phyloP scores from a whole-genome alignment of 2,113 vertebrate genomes.

The Mionectes macconnelli region DNA sequence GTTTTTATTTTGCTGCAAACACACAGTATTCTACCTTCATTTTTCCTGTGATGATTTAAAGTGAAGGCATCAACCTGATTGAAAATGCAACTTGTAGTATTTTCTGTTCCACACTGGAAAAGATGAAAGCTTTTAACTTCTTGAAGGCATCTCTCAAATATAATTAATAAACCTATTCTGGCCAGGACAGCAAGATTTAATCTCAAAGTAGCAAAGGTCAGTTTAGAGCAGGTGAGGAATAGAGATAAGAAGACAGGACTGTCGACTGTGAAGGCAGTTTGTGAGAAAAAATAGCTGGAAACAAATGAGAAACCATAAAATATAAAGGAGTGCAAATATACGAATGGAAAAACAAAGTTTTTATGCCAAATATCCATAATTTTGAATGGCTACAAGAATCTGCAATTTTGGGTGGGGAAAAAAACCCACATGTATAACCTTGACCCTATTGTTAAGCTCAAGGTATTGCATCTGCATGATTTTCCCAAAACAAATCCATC shows the following conservation, averaged over 20 bases:
- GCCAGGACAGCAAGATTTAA: constrained; percentile 19
- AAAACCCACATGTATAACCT: background rate
- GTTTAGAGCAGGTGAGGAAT: background rate
- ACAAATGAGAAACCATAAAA: constrained; percentile 1
- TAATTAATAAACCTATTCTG: constrained; percentile 5
- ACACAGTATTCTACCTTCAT: background rate
- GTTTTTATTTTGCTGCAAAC: background rate
- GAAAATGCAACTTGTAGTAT: background rate
- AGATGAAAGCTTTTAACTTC: constrained; percentile 1
- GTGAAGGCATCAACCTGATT: background rate
- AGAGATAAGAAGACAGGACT: background rate
- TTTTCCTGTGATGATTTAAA: background rate
- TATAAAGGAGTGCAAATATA: background rate
- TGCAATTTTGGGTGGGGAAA: background rate
- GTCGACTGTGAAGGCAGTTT: background rate
- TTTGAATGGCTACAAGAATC: background rate
- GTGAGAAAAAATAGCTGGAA: background rate
- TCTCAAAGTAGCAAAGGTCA: constrained; percentile 27
- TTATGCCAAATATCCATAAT: background rate
- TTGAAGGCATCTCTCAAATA: background rate
- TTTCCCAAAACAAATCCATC: constrained; percentile 20
- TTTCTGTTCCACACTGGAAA: background rate
- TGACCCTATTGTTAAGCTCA: background rate
- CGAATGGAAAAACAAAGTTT: background rate
- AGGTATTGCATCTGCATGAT: background rate